These are phyloP conservation scores for Procambarus virginalis DNA, from an alignment of 1,140 invertebrate genomes.

Conservation along the genomic window DNA sequence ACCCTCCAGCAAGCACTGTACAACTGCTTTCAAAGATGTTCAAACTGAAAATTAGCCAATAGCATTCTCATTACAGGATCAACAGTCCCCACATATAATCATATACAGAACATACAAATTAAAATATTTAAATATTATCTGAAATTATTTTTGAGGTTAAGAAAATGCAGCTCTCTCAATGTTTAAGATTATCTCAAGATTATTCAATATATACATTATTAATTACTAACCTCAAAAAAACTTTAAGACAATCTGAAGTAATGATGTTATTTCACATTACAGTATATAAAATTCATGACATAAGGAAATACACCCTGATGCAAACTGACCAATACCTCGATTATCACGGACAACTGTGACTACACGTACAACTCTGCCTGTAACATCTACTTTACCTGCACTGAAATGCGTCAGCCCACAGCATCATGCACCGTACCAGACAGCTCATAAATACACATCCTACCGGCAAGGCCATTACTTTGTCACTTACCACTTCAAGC, in stretches of 20 bases:
- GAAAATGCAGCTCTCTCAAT: not conserved
- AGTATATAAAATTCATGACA: conserved; percentile 5
- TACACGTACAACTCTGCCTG: not conserved
- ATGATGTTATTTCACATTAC: not conserved
- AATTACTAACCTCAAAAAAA: conserved; percentile 1
- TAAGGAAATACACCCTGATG: not conserved
- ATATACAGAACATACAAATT: conserved; percentile 12
- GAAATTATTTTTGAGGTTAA: conserved; percentile 2
- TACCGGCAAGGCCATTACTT: not conserved
- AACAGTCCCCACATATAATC: not conserved
- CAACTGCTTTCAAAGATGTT: conserved; percentile 25
- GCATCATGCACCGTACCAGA: conserved; percentile 2
- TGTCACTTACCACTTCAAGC: not conserved
- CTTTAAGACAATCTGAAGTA: not conserved
- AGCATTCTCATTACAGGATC: conserved; percentile 41
- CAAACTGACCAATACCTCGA: conserved; percentile 7
- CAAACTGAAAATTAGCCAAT: conserved; percentile 24
- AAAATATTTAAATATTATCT: conserved; percentile 6
- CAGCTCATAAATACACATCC: not conserved
- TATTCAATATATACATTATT: not conserved
- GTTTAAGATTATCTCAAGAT: not conserved
- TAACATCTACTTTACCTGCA: conserved; percentile 6
- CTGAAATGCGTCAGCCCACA: not conserved
- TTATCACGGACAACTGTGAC: not conserved
- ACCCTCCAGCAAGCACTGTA: conserved; percentile 47